A percentile compares a stretch with the other conserved stretches of the same genome.
Conservation (phyloP, 2,113 vertebrate genomes). For the Cygnus buccinator region DNA sequence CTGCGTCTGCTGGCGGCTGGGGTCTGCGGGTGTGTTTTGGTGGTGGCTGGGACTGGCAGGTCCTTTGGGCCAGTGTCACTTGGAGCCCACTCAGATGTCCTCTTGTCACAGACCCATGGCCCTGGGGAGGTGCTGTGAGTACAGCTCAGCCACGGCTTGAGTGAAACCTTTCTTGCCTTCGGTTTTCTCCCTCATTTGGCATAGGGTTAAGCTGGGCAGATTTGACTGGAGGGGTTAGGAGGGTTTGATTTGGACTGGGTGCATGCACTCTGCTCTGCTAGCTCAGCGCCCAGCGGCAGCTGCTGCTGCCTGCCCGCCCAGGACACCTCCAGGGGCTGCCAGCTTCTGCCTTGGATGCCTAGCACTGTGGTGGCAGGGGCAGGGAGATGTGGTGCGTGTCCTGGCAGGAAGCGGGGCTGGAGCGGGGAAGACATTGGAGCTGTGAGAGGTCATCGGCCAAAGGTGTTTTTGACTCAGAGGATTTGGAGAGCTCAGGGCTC, state of each 20-base stretch:
- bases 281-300: background rate
- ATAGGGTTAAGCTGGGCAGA: background rate
- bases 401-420: background rate
- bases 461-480: background rate
- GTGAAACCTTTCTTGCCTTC: background rate
- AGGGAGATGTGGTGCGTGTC: background rate
- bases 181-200: background rate
- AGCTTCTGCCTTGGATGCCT: background rate
- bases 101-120: background rate
- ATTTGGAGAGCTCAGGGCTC: background rate
- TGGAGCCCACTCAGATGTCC: background rate
- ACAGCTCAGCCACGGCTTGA: background rate
- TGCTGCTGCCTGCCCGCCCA: background rate
- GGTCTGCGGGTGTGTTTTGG: background rate
- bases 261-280: background rate
- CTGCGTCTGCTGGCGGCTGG: background rate
- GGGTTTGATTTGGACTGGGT: background rate
- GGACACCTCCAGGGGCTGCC: background rate
- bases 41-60: background rate
- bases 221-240: background rate
- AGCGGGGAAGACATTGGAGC: background rate
- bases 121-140: background rate
- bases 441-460: background rate
- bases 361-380: rapidly evolving
- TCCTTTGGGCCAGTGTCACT: background rate